Percentiles rank a stretch among this genome's conserved stretches.
Conservation (phyloP, 2,113 vertebrate species). For the Polypterus senegalus region DNA sequence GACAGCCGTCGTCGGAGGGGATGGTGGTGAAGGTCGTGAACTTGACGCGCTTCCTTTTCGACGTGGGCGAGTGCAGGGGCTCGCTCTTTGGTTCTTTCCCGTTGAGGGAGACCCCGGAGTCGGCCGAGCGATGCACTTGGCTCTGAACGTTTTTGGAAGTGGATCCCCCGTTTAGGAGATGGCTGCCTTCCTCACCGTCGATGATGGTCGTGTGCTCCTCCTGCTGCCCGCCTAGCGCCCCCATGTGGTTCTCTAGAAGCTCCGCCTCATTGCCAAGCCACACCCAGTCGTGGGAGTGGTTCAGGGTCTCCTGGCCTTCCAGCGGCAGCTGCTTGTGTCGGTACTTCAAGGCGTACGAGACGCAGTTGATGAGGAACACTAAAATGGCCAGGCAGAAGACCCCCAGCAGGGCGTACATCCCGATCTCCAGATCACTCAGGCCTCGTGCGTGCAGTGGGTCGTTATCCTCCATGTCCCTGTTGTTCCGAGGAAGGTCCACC, state of each 20-base stretch:
- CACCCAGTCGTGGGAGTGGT: constrained; percentile 93
- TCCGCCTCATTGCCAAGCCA: constrained; percentile 88
- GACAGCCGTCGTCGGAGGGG: constrained; percentile 55
- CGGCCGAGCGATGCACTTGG: constrained; percentile 49
- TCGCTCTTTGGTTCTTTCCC: constrained; percentile 55
- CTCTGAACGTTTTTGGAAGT: constrained; percentile 51
- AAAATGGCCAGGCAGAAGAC: constrained; percentile 94
- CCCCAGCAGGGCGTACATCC: constrained; percentile 90
- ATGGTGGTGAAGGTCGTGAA: constrained; percentile 83
- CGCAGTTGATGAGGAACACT: constrained; percentile 92
- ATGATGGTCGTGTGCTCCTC: constrained; percentile 69
- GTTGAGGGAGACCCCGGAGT: constrained; percentile 29
- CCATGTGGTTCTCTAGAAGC: constrained; percentile 61
- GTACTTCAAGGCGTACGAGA: constrained; percentile 82
- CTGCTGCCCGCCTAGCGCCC: constrained; percentile 53
- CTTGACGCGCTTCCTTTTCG: constrained; percentile 80
- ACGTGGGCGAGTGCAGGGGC: constrained; percentile 60
- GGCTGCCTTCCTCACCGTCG: constrained; percentile 64
- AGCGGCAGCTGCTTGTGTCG: constrained; percentile 82
- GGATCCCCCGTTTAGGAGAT: constrained; percentile 61
- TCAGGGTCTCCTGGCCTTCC: constrained; percentile 68
- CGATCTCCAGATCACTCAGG: constrained; percentile 84
- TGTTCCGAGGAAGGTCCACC: constrained; percentile 62
- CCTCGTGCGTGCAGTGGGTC: constrained; percentile 63
- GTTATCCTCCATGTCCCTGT: constrained; percentile 43